phyloP scores from a whole-genome alignment of 2,797 vertebrate genomes.

The Odontamblyopus lacepedii region DNA sequence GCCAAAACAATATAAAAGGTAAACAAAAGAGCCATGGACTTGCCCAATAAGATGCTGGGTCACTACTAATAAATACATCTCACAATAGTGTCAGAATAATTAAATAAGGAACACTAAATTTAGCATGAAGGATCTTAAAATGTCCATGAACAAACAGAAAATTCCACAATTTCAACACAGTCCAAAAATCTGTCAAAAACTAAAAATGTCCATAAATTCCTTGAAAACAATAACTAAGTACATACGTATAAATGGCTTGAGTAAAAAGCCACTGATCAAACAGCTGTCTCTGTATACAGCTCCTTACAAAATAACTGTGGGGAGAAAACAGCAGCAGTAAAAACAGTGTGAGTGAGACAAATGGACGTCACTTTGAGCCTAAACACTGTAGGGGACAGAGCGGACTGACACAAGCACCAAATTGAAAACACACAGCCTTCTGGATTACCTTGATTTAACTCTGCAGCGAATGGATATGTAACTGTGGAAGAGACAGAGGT shows the following conservation, averaged over 20 bases:
- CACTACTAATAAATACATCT: too few relatives aligned
- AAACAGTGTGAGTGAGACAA: conserved; percentile 27
- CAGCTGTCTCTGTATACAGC: conserved; percentile 42
- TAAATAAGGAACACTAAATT: too few relatives aligned
- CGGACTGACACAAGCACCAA: conserved; percentile 19
- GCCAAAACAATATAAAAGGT: too few relatives aligned
- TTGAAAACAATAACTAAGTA: conserved; percentile 13
- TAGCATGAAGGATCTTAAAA: too few relatives aligned
- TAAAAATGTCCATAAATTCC: conserved; percentile 9
- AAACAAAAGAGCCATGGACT: too few relatives aligned
- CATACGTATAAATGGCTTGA: conserved; percentile 23
- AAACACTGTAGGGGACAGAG: conserved; percentile 15
- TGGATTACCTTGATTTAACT: conserved; percentile 13
- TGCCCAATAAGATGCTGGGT: too few relatives aligned
- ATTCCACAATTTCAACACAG: too few relatives aligned
- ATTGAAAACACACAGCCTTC: conserved; percentile 26
- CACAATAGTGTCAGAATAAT: too few relatives aligned
- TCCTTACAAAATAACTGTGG: conserved; percentile 32
- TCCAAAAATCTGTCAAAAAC: conserved; percentile 22
- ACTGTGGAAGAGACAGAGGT: conserved; percentile 9
- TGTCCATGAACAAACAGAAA: too few relatives aligned
- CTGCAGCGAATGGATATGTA: conserved; percentile 16
- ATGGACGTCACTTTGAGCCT: conserved; percentile 13
- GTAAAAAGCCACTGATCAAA: conserved; percentile 51
- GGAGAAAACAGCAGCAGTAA: conserved; percentile 29